phyloP scores from a whole-genome alignment of 1,140 invertebrate genomes.

The Polypedilum pembai region DNA sequence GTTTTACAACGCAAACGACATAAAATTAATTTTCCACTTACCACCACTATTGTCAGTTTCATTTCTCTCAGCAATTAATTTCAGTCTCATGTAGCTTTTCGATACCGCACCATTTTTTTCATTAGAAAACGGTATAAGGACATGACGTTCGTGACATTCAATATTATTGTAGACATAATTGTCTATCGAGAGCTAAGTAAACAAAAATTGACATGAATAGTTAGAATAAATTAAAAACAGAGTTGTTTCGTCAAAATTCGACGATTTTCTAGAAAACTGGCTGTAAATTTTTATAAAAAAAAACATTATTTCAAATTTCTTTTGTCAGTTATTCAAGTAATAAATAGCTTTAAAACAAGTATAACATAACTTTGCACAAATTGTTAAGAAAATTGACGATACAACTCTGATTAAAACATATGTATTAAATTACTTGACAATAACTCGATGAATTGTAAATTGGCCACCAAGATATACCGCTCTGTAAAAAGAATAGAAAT shows the following conservation, averaged over 20 bases:
- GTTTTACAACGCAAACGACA: neutral
- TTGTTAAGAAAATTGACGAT: too few species aligned
- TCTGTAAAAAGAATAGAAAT: slow-evolving; percentile 43
- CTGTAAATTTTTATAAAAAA: too few species aligned
- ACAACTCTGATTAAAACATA: too few species aligned
- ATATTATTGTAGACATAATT: slow-evolving; percentile 67
- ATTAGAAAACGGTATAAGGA: slow-evolving; percentile 71
- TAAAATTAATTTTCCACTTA: neutral
- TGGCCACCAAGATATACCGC: slow-evolving; percentile 56
- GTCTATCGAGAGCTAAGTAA: slow-evolving; percentile 58
- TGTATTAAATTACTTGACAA: slow-evolving; percentile 47
- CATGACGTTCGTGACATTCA: slow-evolving; percentile 65
- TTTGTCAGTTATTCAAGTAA: too few species aligned
- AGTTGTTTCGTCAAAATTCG: too few species aligned
- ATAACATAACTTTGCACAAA: too few species aligned
- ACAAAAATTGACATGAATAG: neutral
- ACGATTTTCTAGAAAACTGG: too few species aligned
- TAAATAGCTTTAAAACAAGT: too few species aligned
- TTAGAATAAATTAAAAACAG: neutral
- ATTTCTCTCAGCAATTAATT: slow-evolving; percentile 35
- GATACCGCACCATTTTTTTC: slow-evolving; percentile 58
- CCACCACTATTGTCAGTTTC: slow-evolving; percentile 35
- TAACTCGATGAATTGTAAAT: slow-evolving; percentile 66
- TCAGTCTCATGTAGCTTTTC: slow-evolving; percentile 43
- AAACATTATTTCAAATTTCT: too few species aligned